Evolutionary conservation across 2,113 vertebrate species (phyloP).

Genomic region (Kryptolebias marmoratus): DNA sequence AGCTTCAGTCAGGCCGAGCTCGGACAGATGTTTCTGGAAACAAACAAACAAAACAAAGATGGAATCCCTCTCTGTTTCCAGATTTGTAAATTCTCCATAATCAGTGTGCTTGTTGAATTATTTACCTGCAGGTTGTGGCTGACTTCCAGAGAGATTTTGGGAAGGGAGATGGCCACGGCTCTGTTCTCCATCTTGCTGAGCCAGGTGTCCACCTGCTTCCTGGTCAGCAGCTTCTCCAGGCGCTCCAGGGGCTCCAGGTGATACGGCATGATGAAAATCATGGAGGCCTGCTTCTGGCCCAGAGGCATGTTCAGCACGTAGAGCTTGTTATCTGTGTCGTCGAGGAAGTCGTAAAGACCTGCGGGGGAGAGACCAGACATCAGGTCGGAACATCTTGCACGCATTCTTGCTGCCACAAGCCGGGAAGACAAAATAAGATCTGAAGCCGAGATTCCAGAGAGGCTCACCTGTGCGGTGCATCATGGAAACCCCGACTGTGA

Average conservation of each 20-base stretch:
- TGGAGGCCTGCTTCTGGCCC: constrained; percentile 93
- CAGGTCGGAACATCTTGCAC: background rate
- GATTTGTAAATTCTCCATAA: background rate
- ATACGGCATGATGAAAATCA: constrained; percentile 94
- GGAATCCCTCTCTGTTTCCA: background rate
- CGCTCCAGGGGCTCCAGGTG: constrained; percentile 90
- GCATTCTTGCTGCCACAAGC: background rate
- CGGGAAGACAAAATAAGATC: constrained; percentile 5
- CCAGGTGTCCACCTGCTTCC: constrained; percentile 90
- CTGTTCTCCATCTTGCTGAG: constrained; percentile 87
- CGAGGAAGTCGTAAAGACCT: constrained; percentile 93
- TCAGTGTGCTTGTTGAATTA: background rate
- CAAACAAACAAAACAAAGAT: background rate
- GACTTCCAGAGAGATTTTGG: constrained; percentile 90
- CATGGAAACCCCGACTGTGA: constrained; percentile 88
- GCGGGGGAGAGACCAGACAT: background rate
- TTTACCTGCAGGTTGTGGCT: constrained; percentile 93
- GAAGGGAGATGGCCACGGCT: constrained; percentile 92
- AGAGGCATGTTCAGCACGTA: constrained; percentile 91
- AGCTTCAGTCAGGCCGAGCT: constrained; percentile 92
- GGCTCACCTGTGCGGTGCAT: constrained; percentile 95
- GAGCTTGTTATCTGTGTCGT: constrained; percentile 86
- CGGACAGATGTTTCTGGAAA: constrained; percentile 90
- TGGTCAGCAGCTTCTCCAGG: constrained; percentile 93
- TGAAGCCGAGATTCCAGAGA: background rate